Evolutionary conservation across 2,888 invertebrate genomes (phyloP).

Genomic region (Rhyacophila evoluta): DNA sequence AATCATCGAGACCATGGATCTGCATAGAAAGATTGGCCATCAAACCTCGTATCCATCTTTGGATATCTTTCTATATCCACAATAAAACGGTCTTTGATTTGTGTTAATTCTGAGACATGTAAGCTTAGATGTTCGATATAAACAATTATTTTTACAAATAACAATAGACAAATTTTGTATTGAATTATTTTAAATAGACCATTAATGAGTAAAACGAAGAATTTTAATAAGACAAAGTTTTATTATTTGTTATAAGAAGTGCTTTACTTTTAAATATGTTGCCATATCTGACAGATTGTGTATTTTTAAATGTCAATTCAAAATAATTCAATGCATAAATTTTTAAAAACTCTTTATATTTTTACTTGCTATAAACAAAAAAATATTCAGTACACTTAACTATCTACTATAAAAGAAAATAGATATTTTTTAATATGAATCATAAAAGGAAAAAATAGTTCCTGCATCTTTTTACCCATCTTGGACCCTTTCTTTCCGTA

Average conservation of each 20-base stretch:
- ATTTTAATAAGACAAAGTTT: too few relatives aligned
- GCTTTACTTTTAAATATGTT: too few relatives aligned
- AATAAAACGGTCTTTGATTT: too few relatives aligned
- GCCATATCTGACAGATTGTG: too few relatives aligned
- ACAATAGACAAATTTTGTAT: not conserved
- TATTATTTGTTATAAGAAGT: too few relatives aligned
- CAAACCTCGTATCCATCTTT: too few relatives aligned
- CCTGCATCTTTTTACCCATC: constrained; percentile 20
- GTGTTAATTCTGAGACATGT: not conserved
- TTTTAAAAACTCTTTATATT: not conserved
- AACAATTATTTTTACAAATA: not conserved
- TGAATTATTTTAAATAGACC: not conserved
- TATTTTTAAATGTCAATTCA: not conserved
- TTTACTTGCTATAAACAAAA: not conserved
- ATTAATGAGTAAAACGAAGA: too few relatives aligned
- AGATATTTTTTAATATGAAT: not conserved
- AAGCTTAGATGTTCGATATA: not conserved
- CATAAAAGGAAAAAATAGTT: not conserved
- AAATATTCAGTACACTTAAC: constrained; percentile 16
- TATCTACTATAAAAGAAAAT: not conserved
- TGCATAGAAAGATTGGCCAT: too few relatives aligned
- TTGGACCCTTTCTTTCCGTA: constrained; percentile 19
- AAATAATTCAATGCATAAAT: not conserved
- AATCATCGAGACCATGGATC: not conserved
- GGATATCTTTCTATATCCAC: too few relatives aligned